Base-by-base conservation (phyloP, 2,113 vertebrate species). In the Saccopteryx bilineata region DNA sequence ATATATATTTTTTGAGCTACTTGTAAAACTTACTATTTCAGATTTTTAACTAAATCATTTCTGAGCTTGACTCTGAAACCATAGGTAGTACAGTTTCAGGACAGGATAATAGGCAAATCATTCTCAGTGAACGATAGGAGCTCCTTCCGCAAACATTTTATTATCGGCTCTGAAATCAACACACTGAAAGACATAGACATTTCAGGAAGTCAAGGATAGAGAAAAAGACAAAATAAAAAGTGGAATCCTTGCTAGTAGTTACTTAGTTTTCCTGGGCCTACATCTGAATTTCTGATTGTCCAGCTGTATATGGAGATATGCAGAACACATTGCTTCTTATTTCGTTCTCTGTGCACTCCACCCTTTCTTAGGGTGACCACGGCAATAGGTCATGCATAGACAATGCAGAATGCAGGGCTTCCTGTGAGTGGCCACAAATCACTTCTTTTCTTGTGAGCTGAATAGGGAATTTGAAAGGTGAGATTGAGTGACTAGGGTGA, bases 21-120 rank as follows among this genome's bases (percentile, higher is more conserved):
- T n/a, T 69, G 24, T 79, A 68, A 50, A 66, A 28, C 52, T 58
- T 75, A 15, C 13, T 69, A 24, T 24, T 92, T 91, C 14, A 69
- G 76, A 65, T 71, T 80, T 48, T 75, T 92, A 26, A 65, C 76
- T 33, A 31, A 83, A 52, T 74, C n/a, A 52, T 69, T 75, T 93
- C 58, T 80, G 50, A 90, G 72, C 56, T 39, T 60, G 54, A 80
- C 54, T 26, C 48, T 26, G 9, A 95, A 87, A 24, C 33, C 61
- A 1, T 4, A 31, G 23, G 2, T 5, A 33, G n/a, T 14, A 39
- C 1, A 58, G 9, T 14, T 69, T 2, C 10, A 72, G 39, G 46
- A 48, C 54, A 88, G 66, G 58, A 48, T 0, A 46, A 9, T 2
- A 76, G 33, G 23, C 17, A 33, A 46, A 31, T 26, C 28, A 76